Percentiles rank a stretch among this genome's conserved stretches.
Evolutionary conservation across 2,888 invertebrate species (phyloP).

Genomic region (Torymus texanus): DNA sequence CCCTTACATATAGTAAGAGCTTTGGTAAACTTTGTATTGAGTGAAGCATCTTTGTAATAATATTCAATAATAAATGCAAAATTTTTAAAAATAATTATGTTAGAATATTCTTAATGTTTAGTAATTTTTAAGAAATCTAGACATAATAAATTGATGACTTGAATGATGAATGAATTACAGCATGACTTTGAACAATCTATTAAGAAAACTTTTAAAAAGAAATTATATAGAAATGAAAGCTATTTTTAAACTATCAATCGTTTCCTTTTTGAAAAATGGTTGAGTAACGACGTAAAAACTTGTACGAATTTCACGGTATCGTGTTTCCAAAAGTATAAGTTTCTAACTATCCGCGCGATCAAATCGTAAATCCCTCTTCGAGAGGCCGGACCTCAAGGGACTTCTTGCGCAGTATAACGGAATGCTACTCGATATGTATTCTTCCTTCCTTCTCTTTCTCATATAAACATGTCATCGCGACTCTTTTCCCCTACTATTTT

Average conservation of each 20-base stretch:
- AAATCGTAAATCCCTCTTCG: slow-evolving; percentile 45
- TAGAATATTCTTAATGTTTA: too few relatives aligned
- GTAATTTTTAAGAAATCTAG: too few relatives aligned
- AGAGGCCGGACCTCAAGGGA: slow-evolving; percentile 35
- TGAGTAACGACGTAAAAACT: slow-evolving; percentile 41
- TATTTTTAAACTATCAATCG: slow-evolving; percentile 39
- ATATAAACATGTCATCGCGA: too few relatives aligned
- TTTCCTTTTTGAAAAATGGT: slow-evolving; percentile 29
- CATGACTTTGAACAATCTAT: slow-evolving; percentile 2
- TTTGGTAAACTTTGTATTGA: too few relatives aligned
- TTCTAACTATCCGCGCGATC: slow-evolving; percentile 47
- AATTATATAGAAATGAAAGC: slow-evolving; percentile 23
- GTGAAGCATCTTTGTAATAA: too few relatives aligned
- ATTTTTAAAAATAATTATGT: too few relatives aligned
- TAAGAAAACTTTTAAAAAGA: slow-evolving; percentile 5
- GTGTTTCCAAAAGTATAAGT: slow-evolving; percentile 45
- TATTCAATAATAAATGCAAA: too few relatives aligned
- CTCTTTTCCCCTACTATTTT: neutral
- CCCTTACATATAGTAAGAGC: too few relatives aligned
- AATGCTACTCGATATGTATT: slow-evolving; percentile 51
- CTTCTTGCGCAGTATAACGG: slow-evolving; percentile 44
- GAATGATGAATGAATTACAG: slow-evolving; percentile 10
- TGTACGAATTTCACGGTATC: slow-evolving; percentile 32
- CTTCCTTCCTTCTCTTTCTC: slow-evolving; percentile 18
- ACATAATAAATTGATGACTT: too few relatives aligned